Evolutionary conservation across 2,797 vertebrate species (phyloP).

Genomic region (Pangasius djambal): DNA sequence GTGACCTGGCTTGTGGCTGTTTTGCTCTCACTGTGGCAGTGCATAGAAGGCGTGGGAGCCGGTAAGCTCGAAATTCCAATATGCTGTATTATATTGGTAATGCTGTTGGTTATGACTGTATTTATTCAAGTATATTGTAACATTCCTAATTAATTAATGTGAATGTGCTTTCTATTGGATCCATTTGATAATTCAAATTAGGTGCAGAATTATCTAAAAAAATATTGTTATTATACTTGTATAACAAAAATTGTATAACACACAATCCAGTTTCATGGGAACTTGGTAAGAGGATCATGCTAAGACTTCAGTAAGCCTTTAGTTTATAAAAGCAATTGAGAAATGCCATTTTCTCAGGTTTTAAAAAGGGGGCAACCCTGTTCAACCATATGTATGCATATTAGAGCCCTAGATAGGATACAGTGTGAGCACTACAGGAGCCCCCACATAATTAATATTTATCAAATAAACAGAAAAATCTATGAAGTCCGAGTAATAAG

Average conservation of each 20-base stretch:
- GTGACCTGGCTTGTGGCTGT: slow-evolving; percentile 61
- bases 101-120: not conserved
- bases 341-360: not conserved
- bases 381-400: not conserved
- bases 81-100: not conserved
- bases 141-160: not conserved
- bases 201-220: not conserved
- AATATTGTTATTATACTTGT: not conserved
- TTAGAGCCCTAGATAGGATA: not conserved
- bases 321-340: not conserved
- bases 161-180: not conserved
- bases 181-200: not conserved
- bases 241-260: not conserved
- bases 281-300: not conserved
- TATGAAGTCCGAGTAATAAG: not conserved
- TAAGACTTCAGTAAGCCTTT: not conserved
- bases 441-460: not conserved
- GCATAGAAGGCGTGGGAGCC: slow-evolving; percentile 57
- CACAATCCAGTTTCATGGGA: not conserved
- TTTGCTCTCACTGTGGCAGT: slow-evolving; percentile 63
- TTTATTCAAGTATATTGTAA: not conserved
- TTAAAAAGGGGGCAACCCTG: not conserved
- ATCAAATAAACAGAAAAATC: not conserved
- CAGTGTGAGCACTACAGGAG: not conserved
- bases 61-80: slow-evolving; percentile 66